Base-by-base conservation (phyloP, 1,140 invertebrate genomes). In the Drosophila grimshawi region DNA sequence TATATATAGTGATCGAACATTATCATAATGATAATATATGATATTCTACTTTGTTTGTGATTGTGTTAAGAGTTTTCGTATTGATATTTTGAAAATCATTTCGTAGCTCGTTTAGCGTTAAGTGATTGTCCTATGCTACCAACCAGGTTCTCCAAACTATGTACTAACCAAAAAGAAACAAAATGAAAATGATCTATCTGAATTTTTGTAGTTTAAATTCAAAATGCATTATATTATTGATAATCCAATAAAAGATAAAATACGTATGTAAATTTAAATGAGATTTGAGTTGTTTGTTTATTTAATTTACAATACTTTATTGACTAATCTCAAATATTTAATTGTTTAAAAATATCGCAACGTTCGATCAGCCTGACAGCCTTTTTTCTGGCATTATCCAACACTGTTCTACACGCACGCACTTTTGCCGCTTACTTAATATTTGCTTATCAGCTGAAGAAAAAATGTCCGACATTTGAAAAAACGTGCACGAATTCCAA, bases 41-140 rank as follows among this genome's bases (percentile, higher is more conserved):
- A 61, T 56, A 37, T n/a, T 85, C 64, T 69, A 85, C 65, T 86
- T 81, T 78, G 65, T 83, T 86, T 86, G 85, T 88, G 80, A 88
- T 89, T 88, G 41, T 68, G 64, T 80, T 76, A 52, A 65, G 35
- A 65, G 74, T 78, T 86, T 48, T 5, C 39, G 57, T 75, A 78
- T 41, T 32, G 37, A 66, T 63, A 68, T 52, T 48, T 61, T 8
- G 51, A 64, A 70, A 65, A 72, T 82, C 57, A 81, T 69, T 77
- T 80, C 52, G 73, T 77, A 62, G 77, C 66, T 70, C 63, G 55
- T 85, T 65, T 69, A 78, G 75, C 67, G 49, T 89, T 83, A 83
- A 89, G 85, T 37, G 35, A 73, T 55, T 55, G 29, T 45, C 53
- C 60, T 39, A 46, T 53, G 43, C 63, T 52, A 59, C 43, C 52